Base-by-base conservation (phyloP, 2,113 vertebrate genomes). In the Petrocephalus microphthalmus region DNA sequence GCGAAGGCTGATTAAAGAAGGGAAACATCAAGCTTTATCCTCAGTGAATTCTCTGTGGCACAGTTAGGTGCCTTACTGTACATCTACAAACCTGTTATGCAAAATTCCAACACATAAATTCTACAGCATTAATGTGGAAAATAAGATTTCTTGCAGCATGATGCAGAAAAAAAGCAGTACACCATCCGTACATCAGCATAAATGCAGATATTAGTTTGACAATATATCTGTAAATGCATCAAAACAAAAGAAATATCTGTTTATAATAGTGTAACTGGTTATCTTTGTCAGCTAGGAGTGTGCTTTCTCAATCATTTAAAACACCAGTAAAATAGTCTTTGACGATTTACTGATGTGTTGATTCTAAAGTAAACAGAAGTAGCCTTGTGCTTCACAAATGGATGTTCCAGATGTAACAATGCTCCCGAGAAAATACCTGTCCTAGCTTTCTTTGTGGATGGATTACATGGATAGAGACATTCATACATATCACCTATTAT, bases 381-480 rank as follows among this genome's bases (percentile, higher is more conserved):
- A 84, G 78, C 25, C 52, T 47, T 49, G 54, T n/a, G 45, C 47
- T 22, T 74, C 33, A 53, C 86, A 84, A 84, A 89, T 84, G 86
- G 22, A 87, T 84, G 42, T 87, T 84, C 89, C 88, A 89, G 88
- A 85, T 89, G 88, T 53, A 67, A 49, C 19, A 47, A 3, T 1
- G 47, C 81, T 83, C 33, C 71, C 19, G 71, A n/a, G 71, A 42
- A 42, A 78, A 78, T 78, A 37, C 71, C 17, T 42, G 33, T 5
- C 13, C 71, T 42, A 17, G 15, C 15, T 17, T 74, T 37, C 11
- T 17, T 42, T 19, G 0, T 19, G 33, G 29, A 37, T 42, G 37
- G 2, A 78, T 37, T 78, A 37, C 71, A 42, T 42, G 33, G 17
- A 42, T 17, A 42, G 29, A 78, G 33, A 78, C 37, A 15, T 33